Evolutionary conservation across 2,888 invertebrate genomes (phyloP), one percentile per base, ranked within the genome.

Genomic region (Chromoteleia sp.): DNA sequence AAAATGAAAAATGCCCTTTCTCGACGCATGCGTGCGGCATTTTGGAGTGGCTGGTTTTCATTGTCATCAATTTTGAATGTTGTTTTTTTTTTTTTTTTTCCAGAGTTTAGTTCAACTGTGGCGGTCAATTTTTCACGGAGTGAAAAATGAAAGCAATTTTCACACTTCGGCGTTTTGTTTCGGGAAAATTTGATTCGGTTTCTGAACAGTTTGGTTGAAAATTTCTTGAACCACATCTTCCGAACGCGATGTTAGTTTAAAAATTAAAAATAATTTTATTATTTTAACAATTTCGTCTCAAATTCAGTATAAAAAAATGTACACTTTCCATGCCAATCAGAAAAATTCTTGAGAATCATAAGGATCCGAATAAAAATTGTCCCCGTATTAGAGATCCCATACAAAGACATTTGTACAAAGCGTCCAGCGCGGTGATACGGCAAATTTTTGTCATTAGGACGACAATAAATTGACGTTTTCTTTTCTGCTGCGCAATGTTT

Each of bases 401-500:
- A 14, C 19, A 19, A 36, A 56, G 25, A 39, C 30, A 48, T 12
- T 39, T 39, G 6, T 39, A 33, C 12, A 63, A 65, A 65, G 39
- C 19, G n/a, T 36, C 12, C 7, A 17, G 7, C n/a, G 7, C 17
- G 7, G 29, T 67, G 52, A 52, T 52, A 19, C n/a, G 17, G 30
- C 52, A 33, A 52, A 30, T 4, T 52, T 52, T 52, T 5, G 30
- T 52, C 33, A 30, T 33, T 14, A 52, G 1, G 52, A n/a, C 12
- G 14, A 50, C 12, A 29, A 52, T 14, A 17, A 12, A 29, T 33
- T 33, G 8, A 4, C 7, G 0, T 6, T 6, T 45, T 45, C 15
- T 50, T 50, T 68, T 68, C 10, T 68, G 68, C 68, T 68, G 41
- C 21, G 45, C 68, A 68, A 56, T 68, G 56, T 56, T 68, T 68